These are phyloP conservation scores for Melanotaenia parkinsoni DNA, from an alignment of 2,797 vertebrate species.

Conservation along the genomic window DNA sequence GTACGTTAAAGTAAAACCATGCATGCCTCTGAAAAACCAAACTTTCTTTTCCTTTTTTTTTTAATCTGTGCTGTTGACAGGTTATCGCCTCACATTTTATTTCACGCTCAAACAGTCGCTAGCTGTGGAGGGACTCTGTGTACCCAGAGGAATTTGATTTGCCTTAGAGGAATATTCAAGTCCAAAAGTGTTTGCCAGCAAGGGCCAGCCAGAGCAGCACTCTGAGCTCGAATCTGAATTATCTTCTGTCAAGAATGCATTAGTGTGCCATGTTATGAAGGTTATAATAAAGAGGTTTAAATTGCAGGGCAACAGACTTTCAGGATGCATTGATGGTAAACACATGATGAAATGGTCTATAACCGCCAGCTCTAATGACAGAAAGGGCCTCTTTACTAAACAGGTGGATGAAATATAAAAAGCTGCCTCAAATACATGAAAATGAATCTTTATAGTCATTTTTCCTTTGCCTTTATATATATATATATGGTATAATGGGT, in stretches of 20 bases:
- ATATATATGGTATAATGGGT: too few species aligned
- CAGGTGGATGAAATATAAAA: not conserved
- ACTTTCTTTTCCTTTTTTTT: constrained; percentile 1
- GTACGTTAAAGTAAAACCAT: constrained; percentile 1
- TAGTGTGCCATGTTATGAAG: constrained; percentile 1
- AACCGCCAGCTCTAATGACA: not conserved
- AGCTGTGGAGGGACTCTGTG: constrained; percentile 16
- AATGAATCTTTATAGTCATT: not conserved
- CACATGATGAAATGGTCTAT: not conserved
- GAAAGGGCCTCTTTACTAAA: not conserved
- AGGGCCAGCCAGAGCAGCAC: not conserved
- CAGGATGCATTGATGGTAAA: constrained; percentile 10
- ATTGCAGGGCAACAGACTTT: constrained; percentile 10
- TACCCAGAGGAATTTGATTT: constrained; percentile 20
- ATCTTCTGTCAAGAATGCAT: not conserved
- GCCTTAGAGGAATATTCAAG: constrained; percentile 20
- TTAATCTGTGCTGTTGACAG: constrained; percentile 13
- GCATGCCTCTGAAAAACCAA: constrained; percentile 1
- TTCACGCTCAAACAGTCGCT: constrained; percentile 31
- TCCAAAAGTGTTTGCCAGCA: constrained; percentile 24
- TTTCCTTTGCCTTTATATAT: not conserved
- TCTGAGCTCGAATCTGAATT: constrained; percentile 16
- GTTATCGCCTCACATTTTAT: constrained; percentile 23
- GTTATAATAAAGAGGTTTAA: constrained; percentile 23
- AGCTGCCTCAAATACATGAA: not conserved